Conservation (phyloP, 2,113 vertebrate genomes). For the Otolemur garnettii region DNA sequence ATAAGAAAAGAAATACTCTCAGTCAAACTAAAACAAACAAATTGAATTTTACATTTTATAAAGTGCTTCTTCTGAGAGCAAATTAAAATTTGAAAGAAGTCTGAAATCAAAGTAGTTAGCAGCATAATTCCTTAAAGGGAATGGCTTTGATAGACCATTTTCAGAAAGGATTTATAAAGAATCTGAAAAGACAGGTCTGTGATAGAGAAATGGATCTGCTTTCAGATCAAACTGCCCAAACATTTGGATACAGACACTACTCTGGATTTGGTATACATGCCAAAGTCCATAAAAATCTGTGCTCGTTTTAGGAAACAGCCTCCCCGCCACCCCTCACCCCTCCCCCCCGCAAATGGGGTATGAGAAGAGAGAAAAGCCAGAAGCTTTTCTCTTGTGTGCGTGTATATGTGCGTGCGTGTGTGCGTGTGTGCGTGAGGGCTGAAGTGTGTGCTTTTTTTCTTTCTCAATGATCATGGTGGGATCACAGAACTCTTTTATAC, state of each 20-base stretch:
- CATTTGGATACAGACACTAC: constrained; percentile 58
- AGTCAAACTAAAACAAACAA: constrained; percentile 66
- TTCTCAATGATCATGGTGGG: constrained; percentile 86
- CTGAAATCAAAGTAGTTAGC: not conserved
- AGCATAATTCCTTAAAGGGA: constrained; percentile 68
- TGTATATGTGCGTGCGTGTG: not conserved
- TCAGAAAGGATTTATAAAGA: constrained; percentile 66
- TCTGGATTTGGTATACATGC: constrained; percentile 62
- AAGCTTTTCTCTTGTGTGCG: constrained; percentile 73
- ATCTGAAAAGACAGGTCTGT: constrained; percentile 61
- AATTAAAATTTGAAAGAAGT: constrained; percentile 65
- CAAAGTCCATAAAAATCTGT: constrained; percentile 56
- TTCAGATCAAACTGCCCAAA: constrained; percentile 63
- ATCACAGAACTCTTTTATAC: constrained; percentile 89
- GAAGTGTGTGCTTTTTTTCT: constrained; percentile 80
- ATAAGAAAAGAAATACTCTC: constrained; percentile 70
- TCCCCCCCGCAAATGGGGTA: constrained; percentile 23
- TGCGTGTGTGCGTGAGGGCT: constrained; percentile 36
- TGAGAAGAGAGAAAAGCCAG: constrained; percentile 78
- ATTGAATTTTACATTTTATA: constrained; percentile 48
- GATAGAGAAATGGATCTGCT: constrained; percentile 66
- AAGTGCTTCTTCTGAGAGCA: constrained; percentile 45
- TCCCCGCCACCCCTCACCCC: not conserved
- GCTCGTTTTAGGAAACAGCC: constrained; percentile 79
- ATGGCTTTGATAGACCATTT: constrained; percentile 68